phyloP scores from a whole-genome alignment of 2,797 vertebrate species.

The Microchirus variegatus region DNA sequence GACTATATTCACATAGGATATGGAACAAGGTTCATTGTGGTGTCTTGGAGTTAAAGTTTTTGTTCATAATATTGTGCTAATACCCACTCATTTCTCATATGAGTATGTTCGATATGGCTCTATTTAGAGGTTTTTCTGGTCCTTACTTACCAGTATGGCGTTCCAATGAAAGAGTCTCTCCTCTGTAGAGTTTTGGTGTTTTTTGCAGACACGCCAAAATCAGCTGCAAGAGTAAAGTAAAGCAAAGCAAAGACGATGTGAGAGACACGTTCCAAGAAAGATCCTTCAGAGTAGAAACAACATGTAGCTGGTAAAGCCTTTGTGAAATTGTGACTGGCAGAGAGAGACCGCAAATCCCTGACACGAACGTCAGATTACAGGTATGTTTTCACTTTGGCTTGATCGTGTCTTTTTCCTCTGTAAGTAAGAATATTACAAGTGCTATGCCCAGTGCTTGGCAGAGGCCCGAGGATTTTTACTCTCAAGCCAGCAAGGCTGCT shows the following conservation, averaged over 20 bases:
- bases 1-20: not conserved
- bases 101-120: too few relatives aligned
- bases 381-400: slow-evolving; percentile 29
- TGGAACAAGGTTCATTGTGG: slow-evolving; percentile 38
- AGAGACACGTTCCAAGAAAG: slow-evolving; percentile 3
- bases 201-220: slow-evolving; percentile 97
- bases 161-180: slow-evolving; percentile 96
- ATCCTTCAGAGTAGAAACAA: not conserved
- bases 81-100: too few relatives aligned
- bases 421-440: slow-evolving; percentile 13
- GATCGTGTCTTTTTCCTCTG: slow-evolving; percentile 1
- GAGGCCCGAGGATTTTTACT: slow-evolving; percentile 15
- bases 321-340: slow-evolving; percentile 12
- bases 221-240: slow-evolving; percentile 80
- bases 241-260: not conserved
- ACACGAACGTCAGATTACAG: slow-evolving; percentile 39
- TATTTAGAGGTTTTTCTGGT: too few relatives aligned
- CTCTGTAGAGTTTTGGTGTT: slow-evolving; percentile 94
- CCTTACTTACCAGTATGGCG: slow-evolving; percentile 98
- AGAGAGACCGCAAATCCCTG: slow-evolving; percentile 10
- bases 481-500: slow-evolving; percentile 27
- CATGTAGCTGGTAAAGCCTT: slow-evolving; percentile 28
- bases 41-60: not conserved
- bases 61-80: too few relatives aligned
- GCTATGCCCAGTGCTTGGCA: slow-evolving; percentile 33